Percentiles rank a stretch among this genome's conserved stretches.
Conservation (phyloP, 2,888 invertebrate genomes). For the Didymodactylos carnosus region DNA sequence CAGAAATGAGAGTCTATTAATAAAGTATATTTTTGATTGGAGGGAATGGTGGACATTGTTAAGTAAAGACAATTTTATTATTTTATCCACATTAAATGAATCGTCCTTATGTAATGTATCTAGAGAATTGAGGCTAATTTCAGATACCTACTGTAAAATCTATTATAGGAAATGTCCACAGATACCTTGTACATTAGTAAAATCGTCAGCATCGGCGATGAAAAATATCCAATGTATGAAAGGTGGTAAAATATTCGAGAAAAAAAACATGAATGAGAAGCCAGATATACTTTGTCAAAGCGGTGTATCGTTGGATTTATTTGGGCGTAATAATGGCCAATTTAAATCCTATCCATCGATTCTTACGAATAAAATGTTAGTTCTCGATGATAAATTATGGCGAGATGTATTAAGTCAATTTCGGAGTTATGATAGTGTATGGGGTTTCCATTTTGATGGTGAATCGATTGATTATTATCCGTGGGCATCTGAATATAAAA, state of each 20-base stretch:
- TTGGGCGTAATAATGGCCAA: neutral
- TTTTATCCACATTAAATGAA: neutral
- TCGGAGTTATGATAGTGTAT: neutral
- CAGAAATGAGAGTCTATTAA: too few relatives aligned
- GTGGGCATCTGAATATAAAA: neutral
- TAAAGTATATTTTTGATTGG: neutral
- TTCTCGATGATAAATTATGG: neutral
- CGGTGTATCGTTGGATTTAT: neutral
- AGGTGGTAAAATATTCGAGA: neutral
- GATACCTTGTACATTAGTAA: neutral
- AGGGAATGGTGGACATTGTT: neutral
- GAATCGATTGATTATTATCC: neutral
- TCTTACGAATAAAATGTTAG: neutral
- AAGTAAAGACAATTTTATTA: neutral
- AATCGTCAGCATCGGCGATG: neutral
- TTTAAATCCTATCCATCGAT: neutral
- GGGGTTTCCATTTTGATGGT: neutral
- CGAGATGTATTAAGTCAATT: neutral
- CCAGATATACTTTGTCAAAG: neutral
- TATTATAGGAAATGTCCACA: neutral
- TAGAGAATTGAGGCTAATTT: neutral
- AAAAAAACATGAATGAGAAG: neutral
- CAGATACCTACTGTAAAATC: neutral
- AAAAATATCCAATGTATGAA: neutral
- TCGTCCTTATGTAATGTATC: neutral